Base-by-base conservation (phyloP, 2,797 vertebrate species). In the Rhinophrynus dorsalis region DNA sequence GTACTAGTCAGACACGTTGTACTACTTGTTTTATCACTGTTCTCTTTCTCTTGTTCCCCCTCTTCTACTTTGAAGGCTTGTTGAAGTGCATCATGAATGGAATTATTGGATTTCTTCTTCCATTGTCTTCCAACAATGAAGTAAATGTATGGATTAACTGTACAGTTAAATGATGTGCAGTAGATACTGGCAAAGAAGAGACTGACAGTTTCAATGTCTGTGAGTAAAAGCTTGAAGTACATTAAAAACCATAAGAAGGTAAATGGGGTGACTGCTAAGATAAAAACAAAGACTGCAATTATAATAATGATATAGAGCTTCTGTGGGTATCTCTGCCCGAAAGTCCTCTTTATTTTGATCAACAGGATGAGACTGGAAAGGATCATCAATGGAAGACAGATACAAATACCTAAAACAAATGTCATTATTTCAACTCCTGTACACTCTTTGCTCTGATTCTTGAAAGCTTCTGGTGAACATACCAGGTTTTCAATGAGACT, bases 311-410 rank as follows among this genome's bases (percentile, higher is more conserved):
- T 65, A 17, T 59, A 66, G 9, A 72, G 54, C 15, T 50, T 65
- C 2, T 5, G 27, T 20, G 61, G 62, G 13, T 66, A 73, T 1
- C 27, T 30, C 6, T 66, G 3, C 11, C 10, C 42, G 7, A 44
- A 59, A 4, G n/a, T 52, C 37, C 15, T 42, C 29, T 18, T 42
- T 42, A 66, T 26, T 8, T 13, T 44, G 5, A 66, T 30, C 0
- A 73, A 18, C 10, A 73, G 32, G 17, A 13, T 64, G 4, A 20
- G 10, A 35, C 69, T 73, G 9, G 44, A 73, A 44, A 52, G 12
- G 8, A 73, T 8, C 69, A 73, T 65, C 5, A 73, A 26, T 33
- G 69, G 69, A 8, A 73, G 37, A 33, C 69, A 73, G 45, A 73
- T 59, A 6, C 21, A 47, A 21, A 73, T 52, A 11, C 44, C 29